These are phyloP conservation scores for Prionailurus bengalensis DNA, from an alignment of 2,113 vertebrate genomes.

Conservation along the genomic window DNA sequence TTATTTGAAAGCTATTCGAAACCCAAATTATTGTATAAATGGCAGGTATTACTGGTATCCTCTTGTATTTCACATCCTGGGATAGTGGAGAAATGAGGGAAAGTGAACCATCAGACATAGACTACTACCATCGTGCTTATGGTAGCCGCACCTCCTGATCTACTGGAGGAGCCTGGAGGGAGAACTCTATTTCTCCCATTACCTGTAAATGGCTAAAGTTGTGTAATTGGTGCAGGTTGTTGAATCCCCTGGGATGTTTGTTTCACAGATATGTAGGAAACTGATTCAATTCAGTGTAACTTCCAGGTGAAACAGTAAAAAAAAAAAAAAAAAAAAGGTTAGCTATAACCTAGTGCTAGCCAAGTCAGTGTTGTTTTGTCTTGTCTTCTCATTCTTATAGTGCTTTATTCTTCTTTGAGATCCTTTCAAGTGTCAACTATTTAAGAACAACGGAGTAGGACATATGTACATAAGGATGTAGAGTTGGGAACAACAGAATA, in stretches of 20 bases:
- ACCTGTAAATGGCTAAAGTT: neutral
- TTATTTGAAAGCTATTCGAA: slow-evolving; percentile 44
- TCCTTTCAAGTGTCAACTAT: slow-evolving; percentile 5
- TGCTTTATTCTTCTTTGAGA: slow-evolving; percentile 21
- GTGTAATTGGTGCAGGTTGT: neutral
- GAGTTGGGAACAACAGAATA: neutral
- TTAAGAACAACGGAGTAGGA: neutral
- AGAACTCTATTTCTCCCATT: neutral
- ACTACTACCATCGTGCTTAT: neutral
- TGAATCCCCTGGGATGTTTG: neutral
- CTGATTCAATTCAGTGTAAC: neutral
- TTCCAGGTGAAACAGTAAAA: slow-evolving; percentile 6
- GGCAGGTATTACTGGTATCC: neutral
- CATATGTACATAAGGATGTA: neutral
- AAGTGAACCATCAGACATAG: neutral
- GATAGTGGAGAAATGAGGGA: neutral
- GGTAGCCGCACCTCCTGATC: neutral
- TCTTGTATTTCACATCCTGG: neutral
- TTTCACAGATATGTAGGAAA: neutral
- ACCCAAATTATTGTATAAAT: neutral
- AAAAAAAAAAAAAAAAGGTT: neutral
- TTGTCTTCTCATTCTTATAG: neutral
- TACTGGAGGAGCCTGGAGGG: neutral
- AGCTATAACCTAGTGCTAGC: neutral
- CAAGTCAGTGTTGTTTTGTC: neutral